Base-by-base conservation (phyloP, 2,113 vertebrate species). In the Oxyura jamaicensis region DNA sequence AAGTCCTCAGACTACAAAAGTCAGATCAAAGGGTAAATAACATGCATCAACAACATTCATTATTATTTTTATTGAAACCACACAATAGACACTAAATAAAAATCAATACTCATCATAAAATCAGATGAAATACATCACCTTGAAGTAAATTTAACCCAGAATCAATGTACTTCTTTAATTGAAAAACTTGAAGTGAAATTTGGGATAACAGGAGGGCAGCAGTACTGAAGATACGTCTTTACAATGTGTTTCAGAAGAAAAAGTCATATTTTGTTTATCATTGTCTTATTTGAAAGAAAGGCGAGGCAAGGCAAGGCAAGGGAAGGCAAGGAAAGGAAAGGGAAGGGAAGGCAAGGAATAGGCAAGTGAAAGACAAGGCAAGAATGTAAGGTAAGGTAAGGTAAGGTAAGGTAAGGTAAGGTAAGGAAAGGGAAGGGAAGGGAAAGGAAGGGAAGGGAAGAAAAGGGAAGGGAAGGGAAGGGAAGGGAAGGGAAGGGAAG, bases 51-150 rank as follows among this genome's bases (percentile, higher is more conserved):
- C 74, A 86, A 58, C 22, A 53, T 52, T 95, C 62, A 82, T 87
- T 96, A 95, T 91, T 92, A 84, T 50, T 76, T 91, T 92, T 95
- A 94, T 62, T 94, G 84, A 89, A 91, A 79, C 26, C 44, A 87
- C 88, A 91, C 7, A 44, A 16, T 82, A 50, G 48, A 87, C 65
- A 53, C 39, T 96, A 95, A 96, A 94, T 89, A 86, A 93, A 95
- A 96, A 96, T 95, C 71, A 2, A 95, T 91, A 53, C 7, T 82
- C 75, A 91, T 87, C 52, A 78, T 93, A 91, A 93, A 95, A 93
- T 91, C 60, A 76, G 84, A 69, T 87, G 3, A 92, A 92, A 95
- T 11, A 10, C 66, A 75, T 58, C 58, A 79, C 41, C 18, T 87
- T 87, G 72, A 94, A 86, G 10, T 82, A 83, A 95, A 85, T 96